Percentiles rank a stretch among this genome's conserved stretches.
Evolutionary conservation across 2,888 invertebrate genomes (phyloP).

Genomic region (Drosophila subquinaria): DNA sequence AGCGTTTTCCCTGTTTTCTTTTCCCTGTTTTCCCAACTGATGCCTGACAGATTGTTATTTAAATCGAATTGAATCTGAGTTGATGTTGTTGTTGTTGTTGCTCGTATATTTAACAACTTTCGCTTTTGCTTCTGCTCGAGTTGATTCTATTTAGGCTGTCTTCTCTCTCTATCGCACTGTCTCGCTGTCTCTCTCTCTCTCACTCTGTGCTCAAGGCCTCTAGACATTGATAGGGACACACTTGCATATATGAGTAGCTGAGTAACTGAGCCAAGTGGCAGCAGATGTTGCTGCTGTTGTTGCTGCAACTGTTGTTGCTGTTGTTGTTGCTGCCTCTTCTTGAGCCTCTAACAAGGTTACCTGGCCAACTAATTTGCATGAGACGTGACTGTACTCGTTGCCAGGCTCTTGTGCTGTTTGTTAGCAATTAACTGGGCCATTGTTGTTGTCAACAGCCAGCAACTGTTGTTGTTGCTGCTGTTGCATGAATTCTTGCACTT

Average conservation of each 20-base stretch:
- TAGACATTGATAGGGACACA: conserved; percentile 21
- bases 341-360: conserved; percentile 71
- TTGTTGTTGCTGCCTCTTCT: conserved; percentile 13
- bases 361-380: conserved; percentile 76
- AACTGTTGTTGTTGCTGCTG: not conserved
- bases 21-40: conserved; percentile 1
- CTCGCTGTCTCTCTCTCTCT: not conserved
- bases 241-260: conserved; percentile 35
- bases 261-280: conserved; percentile 28
- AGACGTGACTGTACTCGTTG: conserved; percentile 75
- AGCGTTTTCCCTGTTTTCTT: not conserved
- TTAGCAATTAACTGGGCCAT: conserved; percentile 76
- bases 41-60: conserved; percentile 35
- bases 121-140: conserved; percentile 12
- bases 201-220: conserved; percentile 1
- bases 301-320: conserved; percentile 10
- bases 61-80: conserved; percentile 30
- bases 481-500: conserved; percentile 50
- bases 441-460: conserved; percentile 58
- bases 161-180: not conserved
- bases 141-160: conserved; percentile 17
- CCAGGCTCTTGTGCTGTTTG: conserved; percentile 60
- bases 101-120: conserved; percentile 22
- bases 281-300: conserved; percentile 11
- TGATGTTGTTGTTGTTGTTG: conserved; percentile 1